Conservation (phyloP, 2,888 invertebrate genomes). For the Cephus rjabovi region DNA sequence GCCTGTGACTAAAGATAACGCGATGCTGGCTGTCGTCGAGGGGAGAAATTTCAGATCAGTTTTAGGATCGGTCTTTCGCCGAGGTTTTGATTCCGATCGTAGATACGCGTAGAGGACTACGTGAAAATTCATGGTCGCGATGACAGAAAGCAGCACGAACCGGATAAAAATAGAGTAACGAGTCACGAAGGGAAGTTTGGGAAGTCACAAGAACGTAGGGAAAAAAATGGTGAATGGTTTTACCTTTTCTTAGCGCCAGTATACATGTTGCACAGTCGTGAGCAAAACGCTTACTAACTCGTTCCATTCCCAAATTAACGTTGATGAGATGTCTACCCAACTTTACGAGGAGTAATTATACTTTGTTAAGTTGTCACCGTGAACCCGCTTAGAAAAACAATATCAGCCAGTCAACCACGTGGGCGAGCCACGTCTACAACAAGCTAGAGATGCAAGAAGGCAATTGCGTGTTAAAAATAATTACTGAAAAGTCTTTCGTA, state of each 20-base stretch:
- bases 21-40: slow-evolving; percentile 55
- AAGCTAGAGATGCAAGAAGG: background rate
- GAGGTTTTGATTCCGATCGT: background rate
- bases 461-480: background rate
- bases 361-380: slow-evolving; percentile 23
- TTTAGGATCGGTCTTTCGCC: background rate
- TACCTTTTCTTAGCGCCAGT: background rate
- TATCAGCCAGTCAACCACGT: background rate
- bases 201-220: background rate
- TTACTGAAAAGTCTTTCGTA: background rate
- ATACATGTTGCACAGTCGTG: background rate
- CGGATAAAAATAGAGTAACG: background rate
- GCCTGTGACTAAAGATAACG: slow-evolving; percentile 62
- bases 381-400: slow-evolving; percentile 15
- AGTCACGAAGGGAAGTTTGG: background rate
- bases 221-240: background rate
- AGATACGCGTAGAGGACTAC: background rate
- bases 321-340: slow-evolving; percentile 12
- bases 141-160: background rate
- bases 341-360: slow-evolving; percentile 21
- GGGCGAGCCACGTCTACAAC: background rate
- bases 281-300: slow-evolving; percentile 4
- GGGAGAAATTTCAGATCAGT: slow-evolving; percentile 24
- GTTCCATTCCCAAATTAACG: slow-evolving; percentile 4
- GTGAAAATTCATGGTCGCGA: background rate